phyloP scores from a whole-genome alignment of 2,888 invertebrate species.

The Anodontia alba region DNA sequence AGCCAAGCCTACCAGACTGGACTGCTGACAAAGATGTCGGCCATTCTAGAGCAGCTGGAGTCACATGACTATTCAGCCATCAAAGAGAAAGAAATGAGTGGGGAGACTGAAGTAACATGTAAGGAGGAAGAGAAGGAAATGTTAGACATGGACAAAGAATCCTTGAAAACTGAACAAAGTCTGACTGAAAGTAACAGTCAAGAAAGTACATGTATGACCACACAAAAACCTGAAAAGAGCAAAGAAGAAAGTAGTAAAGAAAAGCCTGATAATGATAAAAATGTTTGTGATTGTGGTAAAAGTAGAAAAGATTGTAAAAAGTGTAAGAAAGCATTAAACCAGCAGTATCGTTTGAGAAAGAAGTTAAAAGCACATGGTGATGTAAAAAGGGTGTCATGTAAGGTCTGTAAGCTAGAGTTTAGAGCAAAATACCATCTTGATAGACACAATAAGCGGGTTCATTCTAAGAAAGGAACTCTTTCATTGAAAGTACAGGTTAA shows the following conservation, averaged over 20 bases:
- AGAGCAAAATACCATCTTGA: neutral
- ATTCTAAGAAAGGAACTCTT: neutral
- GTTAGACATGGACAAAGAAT: neutral
- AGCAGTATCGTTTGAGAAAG: neutral
- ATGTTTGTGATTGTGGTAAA: neutral
- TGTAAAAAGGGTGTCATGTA: neutral
- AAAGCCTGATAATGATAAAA: too few species aligned
- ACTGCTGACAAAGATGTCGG: neutral
- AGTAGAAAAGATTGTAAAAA: neutral
- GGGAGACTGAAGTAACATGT: neutral
- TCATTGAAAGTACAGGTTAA: neutral
- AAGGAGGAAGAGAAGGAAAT: neutral
- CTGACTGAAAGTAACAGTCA: neutral
- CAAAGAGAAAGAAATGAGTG: neutral
- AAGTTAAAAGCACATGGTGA: neutral
- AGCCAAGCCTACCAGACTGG: neutral
- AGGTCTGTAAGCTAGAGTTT: neutral
- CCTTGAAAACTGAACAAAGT: neutral
- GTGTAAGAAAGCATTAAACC: neutral
- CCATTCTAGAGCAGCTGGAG: neutral
- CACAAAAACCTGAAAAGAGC: too few species aligned
- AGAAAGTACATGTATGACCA: too few species aligned
- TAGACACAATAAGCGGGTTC: neutral
- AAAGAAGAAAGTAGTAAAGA: too few species aligned
- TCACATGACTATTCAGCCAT: neutral